These are phyloP conservation scores for Gisinianus flammeolus DNA, from an alignment of 2,888 invertebrate species.

Conservation along the genomic window DNA sequence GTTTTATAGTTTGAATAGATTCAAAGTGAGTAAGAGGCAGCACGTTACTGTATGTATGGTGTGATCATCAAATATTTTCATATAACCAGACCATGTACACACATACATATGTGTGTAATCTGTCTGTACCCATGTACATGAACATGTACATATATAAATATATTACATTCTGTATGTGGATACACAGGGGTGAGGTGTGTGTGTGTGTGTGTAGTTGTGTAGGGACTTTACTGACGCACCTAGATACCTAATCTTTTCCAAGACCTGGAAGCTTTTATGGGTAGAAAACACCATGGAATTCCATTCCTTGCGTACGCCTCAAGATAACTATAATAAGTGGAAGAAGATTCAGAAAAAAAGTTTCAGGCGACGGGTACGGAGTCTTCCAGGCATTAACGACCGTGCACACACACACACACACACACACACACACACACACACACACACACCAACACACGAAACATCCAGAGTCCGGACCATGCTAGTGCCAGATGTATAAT, in stretches of 20 bases:
- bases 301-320: constrained; percentile 11
- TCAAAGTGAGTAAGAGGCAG: background rate
- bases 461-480: no score
- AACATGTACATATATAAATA: background rate
- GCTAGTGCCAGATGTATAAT: no score
- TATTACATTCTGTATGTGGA: background rate
- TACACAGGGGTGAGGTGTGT: background rate
- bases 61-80: background rate
- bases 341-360: no score
- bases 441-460: no score
- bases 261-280: constrained; percentile 36
- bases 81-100: background rate
- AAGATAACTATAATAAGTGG: no score
- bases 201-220: background rate
- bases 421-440: no score
- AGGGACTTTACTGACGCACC: constrained; percentile 1
- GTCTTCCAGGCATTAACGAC: no score
- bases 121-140: background rate
- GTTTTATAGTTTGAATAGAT: background rate
- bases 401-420: no score
- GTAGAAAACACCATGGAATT: constrained; percentile 30
- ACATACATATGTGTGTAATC: background rate
- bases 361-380: no score
- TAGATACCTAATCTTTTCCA: constrained; percentile 20
- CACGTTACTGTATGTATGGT: background rate